These are phyloP conservation scores for Molanna angustata DNA, from an alignment of 2,888 invertebrate genomes.

Conservation along the genomic window DNA sequence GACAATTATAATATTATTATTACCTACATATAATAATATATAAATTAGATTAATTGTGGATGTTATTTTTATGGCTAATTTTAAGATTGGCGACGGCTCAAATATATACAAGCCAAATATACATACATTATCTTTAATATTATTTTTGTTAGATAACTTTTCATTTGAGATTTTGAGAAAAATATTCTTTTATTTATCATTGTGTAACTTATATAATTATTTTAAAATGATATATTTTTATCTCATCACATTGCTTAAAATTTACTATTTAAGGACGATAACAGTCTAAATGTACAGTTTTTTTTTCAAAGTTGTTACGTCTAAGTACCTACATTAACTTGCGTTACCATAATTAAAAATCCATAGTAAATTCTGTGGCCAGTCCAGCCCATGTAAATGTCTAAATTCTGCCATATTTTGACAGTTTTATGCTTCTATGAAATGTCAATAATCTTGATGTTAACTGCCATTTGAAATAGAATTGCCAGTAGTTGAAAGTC, in stretches of 20 bases:
- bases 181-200: constrained; percentile 7
- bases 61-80: constrained; percentile 6
- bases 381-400: no score
- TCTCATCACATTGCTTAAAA: constrained; percentile 6
- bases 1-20: not conserved
- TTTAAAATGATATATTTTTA: not conserved
- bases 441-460: no score
- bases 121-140: no score
- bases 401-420: no score
- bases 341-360: no score
- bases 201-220: not conserved
- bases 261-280: constrained; percentile 20
- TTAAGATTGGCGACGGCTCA: constrained; percentile 23
- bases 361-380: no score
- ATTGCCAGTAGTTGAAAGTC: constrained; percentile 8
- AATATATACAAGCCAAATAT: constrained; percentile 21
- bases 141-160: no score
- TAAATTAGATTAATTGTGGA: not conserved
- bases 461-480: constrained; percentile 9
- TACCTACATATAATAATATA: not conserved
- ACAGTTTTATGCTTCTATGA: no score
- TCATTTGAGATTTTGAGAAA: constrained; percentile 2
- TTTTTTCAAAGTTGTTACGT: no score
- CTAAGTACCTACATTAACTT: no score
- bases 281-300: no score